phyloP scores from a whole-genome alignment of 2,888 invertebrate genomes.

The Thereva nobilitata region DNA sequence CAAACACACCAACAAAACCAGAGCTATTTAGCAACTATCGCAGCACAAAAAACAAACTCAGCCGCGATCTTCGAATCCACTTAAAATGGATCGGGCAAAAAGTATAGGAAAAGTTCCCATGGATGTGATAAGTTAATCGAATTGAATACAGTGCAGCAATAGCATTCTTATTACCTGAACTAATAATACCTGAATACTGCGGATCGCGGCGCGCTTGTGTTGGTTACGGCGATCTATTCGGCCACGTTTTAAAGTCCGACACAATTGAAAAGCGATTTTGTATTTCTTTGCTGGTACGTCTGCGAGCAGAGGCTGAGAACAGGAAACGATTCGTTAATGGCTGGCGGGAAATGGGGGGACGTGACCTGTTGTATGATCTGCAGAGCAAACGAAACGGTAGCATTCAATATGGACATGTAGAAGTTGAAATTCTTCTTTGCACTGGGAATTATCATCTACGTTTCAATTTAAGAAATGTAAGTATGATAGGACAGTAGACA shows the following conservation, averaged over 20 bases:
- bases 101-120: constrained; percentile 19
- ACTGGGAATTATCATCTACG: constrained; percentile 30
- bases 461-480: constrained; percentile 25
- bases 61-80: no score
- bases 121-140: constrained; percentile 34
- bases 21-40: no score
- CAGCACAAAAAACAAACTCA: no score
- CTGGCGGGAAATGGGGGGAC: not conserved
- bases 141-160: constrained; percentile 32
- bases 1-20: no score
- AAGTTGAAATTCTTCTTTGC: constrained; percentile 31
- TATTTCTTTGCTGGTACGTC: no score
- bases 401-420: constrained; percentile 19
- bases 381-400: constrained; percentile 34
- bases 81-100: no score
- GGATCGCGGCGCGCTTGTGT: constrained; percentile 2
- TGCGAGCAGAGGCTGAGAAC: not conserved
- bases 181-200: constrained; percentile 24
- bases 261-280: no score
- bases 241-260: not conserved
- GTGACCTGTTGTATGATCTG: not conserved
- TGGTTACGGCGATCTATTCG: constrained; percentile 13
- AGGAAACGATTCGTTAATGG: not conserved
- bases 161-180: constrained; percentile 33
- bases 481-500: constrained; percentile 14